These are phyloP conservation scores for Tyrannus savana DNA, from an alignment of 2,113 vertebrate species.

Conservation along the genomic window DNA sequence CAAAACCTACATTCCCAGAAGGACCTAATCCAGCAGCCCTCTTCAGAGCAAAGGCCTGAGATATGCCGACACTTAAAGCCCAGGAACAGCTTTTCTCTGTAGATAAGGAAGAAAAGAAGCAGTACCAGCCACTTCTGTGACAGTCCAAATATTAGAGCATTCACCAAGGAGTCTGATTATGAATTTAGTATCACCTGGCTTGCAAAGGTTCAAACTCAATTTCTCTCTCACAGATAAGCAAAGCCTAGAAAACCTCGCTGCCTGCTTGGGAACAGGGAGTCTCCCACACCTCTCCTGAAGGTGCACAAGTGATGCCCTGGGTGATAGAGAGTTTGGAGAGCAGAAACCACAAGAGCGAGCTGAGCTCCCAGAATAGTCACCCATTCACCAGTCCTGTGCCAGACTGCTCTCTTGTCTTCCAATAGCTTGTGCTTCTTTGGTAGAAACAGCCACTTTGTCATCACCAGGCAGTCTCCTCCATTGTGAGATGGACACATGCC, in stretches of 20 bases:
- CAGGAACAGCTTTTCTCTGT: not conserved
- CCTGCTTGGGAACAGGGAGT: not conserved
- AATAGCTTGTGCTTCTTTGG: not conserved
- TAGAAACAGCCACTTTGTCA: not conserved
- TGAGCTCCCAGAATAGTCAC: not conserved
- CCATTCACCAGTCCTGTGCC: not conserved
- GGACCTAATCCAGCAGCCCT: not conserved
- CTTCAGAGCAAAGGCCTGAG: not conserved
- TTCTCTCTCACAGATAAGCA: not conserved
- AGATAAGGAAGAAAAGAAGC: not conserved
- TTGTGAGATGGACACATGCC: accelerated
- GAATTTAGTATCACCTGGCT: not conserved
- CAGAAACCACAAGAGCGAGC: not conserved
- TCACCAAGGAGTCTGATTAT: not conserved
- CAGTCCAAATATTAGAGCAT: not conserved
- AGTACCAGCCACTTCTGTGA: not conserved
- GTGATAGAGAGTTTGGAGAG: not conserved
- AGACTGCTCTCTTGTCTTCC: accelerated
- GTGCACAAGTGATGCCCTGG: not conserved
- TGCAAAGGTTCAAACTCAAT: not conserved
- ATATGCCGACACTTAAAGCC: not conserved
- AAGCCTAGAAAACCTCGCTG: not conserved
- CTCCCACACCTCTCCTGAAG: not conserved
- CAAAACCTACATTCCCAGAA: not conserved
- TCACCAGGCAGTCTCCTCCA: not conserved